Evolutionary conservation across 2,113 vertebrate species (phyloP).

Genomic region (Glareola pratincola): DNA sequence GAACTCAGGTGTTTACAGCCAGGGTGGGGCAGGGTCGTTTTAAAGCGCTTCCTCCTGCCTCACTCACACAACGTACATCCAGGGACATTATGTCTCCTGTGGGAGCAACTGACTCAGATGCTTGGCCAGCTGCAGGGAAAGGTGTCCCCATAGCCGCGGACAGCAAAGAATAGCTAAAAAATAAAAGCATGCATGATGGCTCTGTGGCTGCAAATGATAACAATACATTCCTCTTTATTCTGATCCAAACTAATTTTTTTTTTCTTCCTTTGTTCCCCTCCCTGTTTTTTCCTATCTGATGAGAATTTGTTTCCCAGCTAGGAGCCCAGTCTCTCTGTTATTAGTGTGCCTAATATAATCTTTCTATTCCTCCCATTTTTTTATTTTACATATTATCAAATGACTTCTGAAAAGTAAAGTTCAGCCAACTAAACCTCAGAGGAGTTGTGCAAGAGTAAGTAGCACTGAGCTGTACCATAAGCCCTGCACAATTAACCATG

Average conservation of each 20-base stretch:
- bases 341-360: not conserved
- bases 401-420: not conserved
- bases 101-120: slow-evolving; percentile 39
- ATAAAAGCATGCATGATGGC: not conserved
- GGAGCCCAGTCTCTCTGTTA: not conserved
- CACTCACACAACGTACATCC: not conserved
- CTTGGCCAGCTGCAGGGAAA: slow-evolving; percentile 42
- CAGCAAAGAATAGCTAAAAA: not conserved
- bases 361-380: not conserved
- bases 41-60: not conserved
- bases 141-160: not conserved
- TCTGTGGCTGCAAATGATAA: not conserved
- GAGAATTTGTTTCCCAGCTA: not conserved
- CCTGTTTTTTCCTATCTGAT: slow-evolving; percentile 44
- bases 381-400: not conserved
- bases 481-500: not conserved
- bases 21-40: not conserved
- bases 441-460: not conserved
- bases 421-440: slow-evolving; percentile 16
- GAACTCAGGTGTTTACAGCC: slow-evolving; percentile 8
- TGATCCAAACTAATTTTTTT: slow-evolving; percentile 24
- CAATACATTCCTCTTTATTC: not conserved
- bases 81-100: not conserved
- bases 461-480: not conserved
- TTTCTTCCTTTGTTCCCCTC: slow-evolving; percentile 11